These are phyloP conservation scores for Morone chrysops DNA, from an alignment of 2,113 vertebrate species.

Conservation along the genomic window DNA sequence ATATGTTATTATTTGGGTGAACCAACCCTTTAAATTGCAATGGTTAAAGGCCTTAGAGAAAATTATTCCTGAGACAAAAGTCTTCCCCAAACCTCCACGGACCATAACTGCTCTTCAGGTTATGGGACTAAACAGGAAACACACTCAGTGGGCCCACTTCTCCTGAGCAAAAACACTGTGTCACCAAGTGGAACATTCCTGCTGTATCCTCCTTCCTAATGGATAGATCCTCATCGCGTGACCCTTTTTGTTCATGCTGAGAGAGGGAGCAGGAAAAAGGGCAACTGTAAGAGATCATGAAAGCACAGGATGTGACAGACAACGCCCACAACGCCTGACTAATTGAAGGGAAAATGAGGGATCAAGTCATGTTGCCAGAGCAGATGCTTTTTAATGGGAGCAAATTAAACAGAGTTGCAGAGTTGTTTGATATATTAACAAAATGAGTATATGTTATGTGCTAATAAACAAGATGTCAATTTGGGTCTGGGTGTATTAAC, in stretches of 20 bases:
- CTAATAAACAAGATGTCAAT: not conserved
- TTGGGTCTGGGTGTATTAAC: not conserved
- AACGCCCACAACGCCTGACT: slow-evolving; percentile 6
- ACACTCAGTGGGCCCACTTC: not conserved
- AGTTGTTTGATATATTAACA: slow-evolving; percentile 27
- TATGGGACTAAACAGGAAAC: not conserved
- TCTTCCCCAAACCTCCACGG: not conserved
- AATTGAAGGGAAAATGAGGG: slow-evolving; percentile 26
- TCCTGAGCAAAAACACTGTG: not conserved
- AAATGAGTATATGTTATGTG: not conserved
- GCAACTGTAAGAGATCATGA: slow-evolving; percentile 18
- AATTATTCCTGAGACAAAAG: not conserved
- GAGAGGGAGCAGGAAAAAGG: slow-evolving; percentile 11
- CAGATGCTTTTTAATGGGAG: slow-evolving; percentile 35
- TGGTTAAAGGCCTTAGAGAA: not conserved
- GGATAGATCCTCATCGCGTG: slow-evolving; percentile 37
- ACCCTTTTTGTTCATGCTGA: slow-evolving; percentile 37
- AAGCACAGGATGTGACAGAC: slow-evolving; percentile 38
- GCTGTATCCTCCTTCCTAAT: slow-evolving; percentile 44
- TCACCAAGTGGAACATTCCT: slow-evolving; percentile 33
- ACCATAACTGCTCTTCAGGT: not conserved
- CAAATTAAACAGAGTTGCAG: slow-evolving; percentile 18
- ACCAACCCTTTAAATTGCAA: not conserved
- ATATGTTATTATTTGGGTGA: not conserved
- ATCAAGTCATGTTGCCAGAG: slow-evolving; percentile 6